Evolutionary conservation across 2,888 invertebrate species (phyloP), one percentile per base, ranked within the genome.

Genomic region (Caenorhabditis sinica): DNA sequence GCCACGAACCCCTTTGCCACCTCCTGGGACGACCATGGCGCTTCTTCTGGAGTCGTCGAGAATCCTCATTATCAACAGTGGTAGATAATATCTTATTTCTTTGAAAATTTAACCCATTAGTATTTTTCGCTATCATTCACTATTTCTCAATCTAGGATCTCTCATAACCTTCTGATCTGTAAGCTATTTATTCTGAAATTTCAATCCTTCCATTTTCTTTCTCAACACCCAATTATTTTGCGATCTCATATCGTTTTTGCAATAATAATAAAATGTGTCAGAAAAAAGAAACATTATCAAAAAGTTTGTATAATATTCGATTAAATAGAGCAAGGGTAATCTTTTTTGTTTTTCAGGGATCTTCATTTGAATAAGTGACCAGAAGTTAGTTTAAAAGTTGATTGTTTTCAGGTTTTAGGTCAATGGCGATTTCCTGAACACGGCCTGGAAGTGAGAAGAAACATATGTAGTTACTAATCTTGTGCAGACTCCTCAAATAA

Each of bases 41-140:
- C 56, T 40, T 60, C 68, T 17, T 49, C 28, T 23, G 69, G 68
- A 25, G 79, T 75, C 33, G 82, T 84, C 28, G 85, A 82, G 17
- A 87, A 87, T 69, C 87, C 86, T 0, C 80, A 86, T 51, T 87
- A 87, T 63, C 87, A 87, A 49, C 86, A 87, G 40, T 85, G 85
- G 86, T 87, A 79, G 74, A 40, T 28, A 28, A 23, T 23, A 28
- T 65, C 51, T n/a, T 20, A 3, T 60, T 58, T 68, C 40, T 30
- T 28, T 25, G n/a, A 2, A 23, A 30, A 49, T 61, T 61, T 51
- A 28, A 25, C 6, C 49, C 8, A 49, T 20, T 43, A 71, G 30
- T 51, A 23, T 9, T 8, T 23, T n/a, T 33, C 36, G 60, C 33
- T 36, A 60, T 33, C 33, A 1, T 28, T 68, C 0, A 49, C 2